These are phyloP conservation scores for Steatornis caripensis DNA, from an alignment of 2,113 vertebrate species.

Conservation along the genomic window DNA sequence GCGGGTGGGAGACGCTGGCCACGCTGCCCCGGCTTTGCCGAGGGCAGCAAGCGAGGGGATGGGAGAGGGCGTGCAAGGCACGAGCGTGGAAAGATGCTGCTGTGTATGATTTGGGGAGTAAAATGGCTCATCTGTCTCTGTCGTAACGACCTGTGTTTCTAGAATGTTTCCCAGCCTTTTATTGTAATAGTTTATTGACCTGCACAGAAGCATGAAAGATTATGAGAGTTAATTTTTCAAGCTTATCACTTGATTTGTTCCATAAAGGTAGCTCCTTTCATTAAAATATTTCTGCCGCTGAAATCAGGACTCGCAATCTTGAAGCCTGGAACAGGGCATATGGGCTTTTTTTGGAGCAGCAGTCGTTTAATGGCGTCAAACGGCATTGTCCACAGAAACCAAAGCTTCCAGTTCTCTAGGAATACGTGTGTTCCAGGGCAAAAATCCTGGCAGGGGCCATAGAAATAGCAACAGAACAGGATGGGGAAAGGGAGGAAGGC, in stretches of 20 bases:
- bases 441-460: neutral
- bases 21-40: neutral
- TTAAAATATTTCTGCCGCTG: slow-evolving; percentile 30
- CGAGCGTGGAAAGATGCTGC: neutral
- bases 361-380: neutral
- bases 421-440: neutral
- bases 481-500: neutral
- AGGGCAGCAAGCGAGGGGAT: neutral
- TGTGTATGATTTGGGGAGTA: neutral
- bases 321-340: neutral
- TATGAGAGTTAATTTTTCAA: slow-evolving; percentile 43
- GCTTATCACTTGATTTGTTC: slow-evolving; percentile 44
- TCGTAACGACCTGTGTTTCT: neutral
- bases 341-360: neutral
- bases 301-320: neutral
- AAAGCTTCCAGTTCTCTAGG: neutral
- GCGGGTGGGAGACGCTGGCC: neutral
- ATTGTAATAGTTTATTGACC: slow-evolving; percentile 43
- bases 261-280: slow-evolving; percentile 40
- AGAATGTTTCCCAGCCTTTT: slow-evolving; percentile 12
- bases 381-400: neutral
- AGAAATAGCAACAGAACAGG: neutral
- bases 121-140: neutral
- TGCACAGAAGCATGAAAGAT: neutral
- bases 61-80: neutral